Conservation (phyloP, 2,888 invertebrate genomes). For the Sclerodermus sp. region DNA sequence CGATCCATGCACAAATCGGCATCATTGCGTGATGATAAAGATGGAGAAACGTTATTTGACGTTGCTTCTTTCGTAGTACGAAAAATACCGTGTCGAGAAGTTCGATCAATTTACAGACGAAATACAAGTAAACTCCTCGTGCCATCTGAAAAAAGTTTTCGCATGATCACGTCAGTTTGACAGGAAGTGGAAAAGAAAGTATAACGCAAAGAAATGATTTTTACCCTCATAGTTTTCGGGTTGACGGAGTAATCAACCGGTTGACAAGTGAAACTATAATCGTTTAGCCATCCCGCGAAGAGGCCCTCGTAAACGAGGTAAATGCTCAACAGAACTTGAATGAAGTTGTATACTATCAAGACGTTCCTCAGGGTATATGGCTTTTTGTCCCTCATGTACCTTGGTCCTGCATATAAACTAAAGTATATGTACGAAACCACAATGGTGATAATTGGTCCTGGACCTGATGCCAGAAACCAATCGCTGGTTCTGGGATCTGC, state of each 20-base stretch:
- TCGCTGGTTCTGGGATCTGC: constrained; percentile 70
- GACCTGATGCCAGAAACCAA: constrained; percentile 74
- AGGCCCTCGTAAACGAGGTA: constrained; percentile 71
- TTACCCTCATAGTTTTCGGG: constrained; percentile 66
- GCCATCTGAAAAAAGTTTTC: constrained; percentile 57
- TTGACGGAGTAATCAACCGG: constrained; percentile 68
- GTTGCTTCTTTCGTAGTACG: constrained; percentile 85
- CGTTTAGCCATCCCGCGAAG: constrained; percentile 55
- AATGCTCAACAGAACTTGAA: constrained; percentile 81
- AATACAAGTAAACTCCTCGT: constrained; percentile 64
- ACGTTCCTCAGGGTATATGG: constrained; percentile 78
- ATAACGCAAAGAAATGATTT: background rate
- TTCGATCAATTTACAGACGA: constrained; percentile 77
- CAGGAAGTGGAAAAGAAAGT: no score
- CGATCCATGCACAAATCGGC: constrained; percentile 79
- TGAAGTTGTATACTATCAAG: constrained; percentile 82
- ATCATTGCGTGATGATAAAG: constrained; percentile 86
- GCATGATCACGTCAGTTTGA: no score
- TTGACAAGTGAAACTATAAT: constrained; percentile 74
- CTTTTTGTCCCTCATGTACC: constrained; percentile 82
- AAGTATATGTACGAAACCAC: constrained; percentile 71
- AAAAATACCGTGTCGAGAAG: constrained; percentile 84
- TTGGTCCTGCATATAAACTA: constrained; percentile 76
- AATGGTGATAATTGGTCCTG: constrained; percentile 69
- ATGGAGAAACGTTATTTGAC: constrained; percentile 85